Evolutionary conservation across 1,140 invertebrate species (phyloP), one percentile per base, ranked within the genome.

Genomic region (Caenorhabditis briggsae): DNA sequence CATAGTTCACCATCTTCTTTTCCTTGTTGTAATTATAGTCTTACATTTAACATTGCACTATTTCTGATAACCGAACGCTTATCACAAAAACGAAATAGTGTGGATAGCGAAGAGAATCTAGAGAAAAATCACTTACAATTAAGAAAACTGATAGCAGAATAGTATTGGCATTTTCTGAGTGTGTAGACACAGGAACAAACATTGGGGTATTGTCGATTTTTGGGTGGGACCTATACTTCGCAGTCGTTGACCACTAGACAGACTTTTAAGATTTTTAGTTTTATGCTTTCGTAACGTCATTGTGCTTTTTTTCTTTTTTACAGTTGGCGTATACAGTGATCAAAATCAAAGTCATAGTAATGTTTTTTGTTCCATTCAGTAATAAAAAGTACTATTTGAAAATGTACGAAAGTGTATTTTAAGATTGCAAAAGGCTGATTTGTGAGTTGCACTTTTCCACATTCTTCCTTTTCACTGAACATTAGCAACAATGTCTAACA

Each of bases 151-250:
- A 64, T 5, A 64, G 61, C 5, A 64, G 33, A 33, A 64, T 64
- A 20, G 5, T 41, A n/a, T 46, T 70, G 65, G 23, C 61, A 70
- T 46, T 46, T n/a, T n/a, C 23, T 64, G 59, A 3, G 9, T 64
- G 9, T 64, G 59, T 64, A 9, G 43, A 65, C 23, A 25, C 8
- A 23, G 70, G 46, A 78, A 78, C 70, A 78, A 78, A 78, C 23
- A 78, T 78, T 2, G 46, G 46, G 33, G 33, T 33, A 33, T 33
- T 46, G 46, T 48, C 70, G 46, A n/a, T 3, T n/a, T 12, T 5
- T 18, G 61, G 9, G 59, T 16, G 6, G 53, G 70, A 78, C 70
- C 70, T 78, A 78, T 50, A 78, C 50, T 46, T 78, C 53, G 70
- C 33, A n/a, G 14, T 78, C 70, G 46, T 48, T 43, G 43, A 78